Evolutionary conservation across 2,113 vertebrate species (phyloP).

Genomic region (Cynocephalus volans): DNA sequence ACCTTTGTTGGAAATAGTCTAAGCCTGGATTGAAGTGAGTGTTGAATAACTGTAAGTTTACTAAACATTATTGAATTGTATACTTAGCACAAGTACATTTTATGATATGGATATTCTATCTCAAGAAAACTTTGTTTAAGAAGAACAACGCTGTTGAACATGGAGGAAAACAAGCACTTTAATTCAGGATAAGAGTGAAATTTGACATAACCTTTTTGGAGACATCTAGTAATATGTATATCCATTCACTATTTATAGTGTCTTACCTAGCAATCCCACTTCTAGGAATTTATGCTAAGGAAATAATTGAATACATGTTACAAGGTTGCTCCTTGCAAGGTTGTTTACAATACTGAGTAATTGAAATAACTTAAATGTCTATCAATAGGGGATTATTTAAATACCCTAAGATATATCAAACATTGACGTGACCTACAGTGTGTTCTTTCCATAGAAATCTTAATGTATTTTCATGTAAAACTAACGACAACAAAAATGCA

Average conservation of each 20-base stretch:
- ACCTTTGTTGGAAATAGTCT: background rate
- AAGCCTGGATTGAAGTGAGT: background rate
- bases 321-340: background rate
- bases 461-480: slow-evolving; percentile 40
- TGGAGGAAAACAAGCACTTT: background rate
- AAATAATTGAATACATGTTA: background rate
- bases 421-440: background rate
- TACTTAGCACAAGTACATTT: background rate
- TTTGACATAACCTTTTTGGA: background rate
- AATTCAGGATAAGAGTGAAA: background rate
- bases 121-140: background rate
- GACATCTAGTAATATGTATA: background rate
- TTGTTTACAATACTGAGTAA: background rate
- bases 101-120: background rate
- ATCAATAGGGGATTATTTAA: background rate
- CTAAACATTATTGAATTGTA: slow-evolving; percentile 2
- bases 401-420: background rate
- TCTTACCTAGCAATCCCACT: background rate
- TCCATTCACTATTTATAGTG: background rate
- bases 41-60: background rate
- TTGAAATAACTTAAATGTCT: background rate
- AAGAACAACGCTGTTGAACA: background rate
- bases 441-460: background rate
- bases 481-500: background rate
- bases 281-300: background rate